Conservation (phyloP, 2,888 invertebrate genomes). For the Didymodactylos carnosus region DNA sequence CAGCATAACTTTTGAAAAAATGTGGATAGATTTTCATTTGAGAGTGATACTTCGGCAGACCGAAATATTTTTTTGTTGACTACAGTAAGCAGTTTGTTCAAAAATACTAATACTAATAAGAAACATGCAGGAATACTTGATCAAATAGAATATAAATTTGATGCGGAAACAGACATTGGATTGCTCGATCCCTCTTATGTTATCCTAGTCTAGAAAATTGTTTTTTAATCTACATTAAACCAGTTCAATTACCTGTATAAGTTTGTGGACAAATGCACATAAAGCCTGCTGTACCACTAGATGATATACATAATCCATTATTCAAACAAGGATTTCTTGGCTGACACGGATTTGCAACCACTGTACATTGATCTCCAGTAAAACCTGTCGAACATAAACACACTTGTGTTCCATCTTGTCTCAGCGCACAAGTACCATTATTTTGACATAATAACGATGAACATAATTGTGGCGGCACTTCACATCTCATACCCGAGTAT, state of each 20-base stretch:
- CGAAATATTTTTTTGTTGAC: too few relatives aligned
- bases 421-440: conserved; percentile 39
- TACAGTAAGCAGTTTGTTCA: too few relatives aligned
- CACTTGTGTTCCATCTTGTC: background rate
- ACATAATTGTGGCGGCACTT: background rate
- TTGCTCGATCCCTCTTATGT: too few relatives aligned
- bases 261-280: background rate
- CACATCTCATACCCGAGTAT: background rate
- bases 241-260: background rate
- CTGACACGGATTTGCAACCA: background rate
- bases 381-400: conserved; percentile 6
- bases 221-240: too few relatives aligned
- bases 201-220: too few relatives aligned
- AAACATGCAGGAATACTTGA: too few relatives aligned
- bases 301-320: conserved; percentile 3
- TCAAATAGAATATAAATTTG: too few relatives aligned
- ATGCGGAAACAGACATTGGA: too few relatives aligned
- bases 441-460: conserved; percentile 46
- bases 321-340: conserved; percentile 7
- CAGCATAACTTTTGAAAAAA: too few relatives aligned
- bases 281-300: conserved; percentile 2
- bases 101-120: too few relatives aligned
- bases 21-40: too few relatives aligned
- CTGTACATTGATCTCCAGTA: conserved; percentile 4
- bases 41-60: too few relatives aligned